phyloP scores from a whole-genome alignment of 2,888 invertebrate species.

The Macaria notata region DNA sequence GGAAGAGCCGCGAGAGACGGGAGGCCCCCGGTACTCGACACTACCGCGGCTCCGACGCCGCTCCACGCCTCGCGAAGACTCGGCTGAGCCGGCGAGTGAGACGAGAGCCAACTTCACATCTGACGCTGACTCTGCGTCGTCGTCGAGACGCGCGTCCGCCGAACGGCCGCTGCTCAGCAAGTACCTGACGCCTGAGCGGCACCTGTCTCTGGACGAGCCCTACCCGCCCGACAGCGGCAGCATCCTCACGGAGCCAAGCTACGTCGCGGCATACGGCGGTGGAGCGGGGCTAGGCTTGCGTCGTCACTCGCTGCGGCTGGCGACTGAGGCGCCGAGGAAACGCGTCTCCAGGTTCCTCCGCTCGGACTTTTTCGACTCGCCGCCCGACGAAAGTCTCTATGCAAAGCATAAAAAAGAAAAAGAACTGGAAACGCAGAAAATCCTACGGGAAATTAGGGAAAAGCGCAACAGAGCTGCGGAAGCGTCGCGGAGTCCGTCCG shows the following conservation, averaged over 20 bases:
- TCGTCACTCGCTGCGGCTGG: slow-evolving; percentile 57
- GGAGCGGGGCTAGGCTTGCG: slow-evolving; percentile 39
- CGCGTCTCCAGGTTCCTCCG: slow-evolving; percentile 86
- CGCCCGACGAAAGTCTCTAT: slow-evolving; percentile 85
- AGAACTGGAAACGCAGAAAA: slow-evolving; percentile 86
- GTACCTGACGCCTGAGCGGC: slow-evolving; percentile 75
- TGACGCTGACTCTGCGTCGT: slow-evolving; percentile 26
- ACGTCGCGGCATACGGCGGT: slow-evolving; percentile 67
- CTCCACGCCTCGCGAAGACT: slow-evolving; percentile 34
- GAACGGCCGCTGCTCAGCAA: slow-evolving; percentile 82
- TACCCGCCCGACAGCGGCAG: slow-evolving; percentile 58
- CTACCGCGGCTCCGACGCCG: slow-evolving; percentile 60
- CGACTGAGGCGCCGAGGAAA: slow-evolving; percentile 75
- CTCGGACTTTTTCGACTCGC: slow-evolving; percentile 89
- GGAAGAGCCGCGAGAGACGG: slow-evolving; percentile 4
- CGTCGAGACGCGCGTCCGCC: slow-evolving; percentile 55
- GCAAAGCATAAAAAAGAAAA: slow-evolving; percentile 84
- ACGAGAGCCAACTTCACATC: slow-evolving; percentile 23
- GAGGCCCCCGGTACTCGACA: slow-evolving; percentile 54
- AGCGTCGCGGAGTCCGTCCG: slow-evolving; percentile 42
- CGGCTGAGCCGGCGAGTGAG: slow-evolving; percentile 10
- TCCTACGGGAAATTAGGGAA: slow-evolving; percentile 85
- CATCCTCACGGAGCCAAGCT: slow-evolving; percentile 61
- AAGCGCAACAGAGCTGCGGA: slow-evolving; percentile 75
- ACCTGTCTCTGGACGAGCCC: slow-evolving; percentile 59